These are phyloP conservation scores for Andrena trimmerana DNA, from an alignment of 2,888 invertebrate genomes.

Conservation along the genomic window DNA sequence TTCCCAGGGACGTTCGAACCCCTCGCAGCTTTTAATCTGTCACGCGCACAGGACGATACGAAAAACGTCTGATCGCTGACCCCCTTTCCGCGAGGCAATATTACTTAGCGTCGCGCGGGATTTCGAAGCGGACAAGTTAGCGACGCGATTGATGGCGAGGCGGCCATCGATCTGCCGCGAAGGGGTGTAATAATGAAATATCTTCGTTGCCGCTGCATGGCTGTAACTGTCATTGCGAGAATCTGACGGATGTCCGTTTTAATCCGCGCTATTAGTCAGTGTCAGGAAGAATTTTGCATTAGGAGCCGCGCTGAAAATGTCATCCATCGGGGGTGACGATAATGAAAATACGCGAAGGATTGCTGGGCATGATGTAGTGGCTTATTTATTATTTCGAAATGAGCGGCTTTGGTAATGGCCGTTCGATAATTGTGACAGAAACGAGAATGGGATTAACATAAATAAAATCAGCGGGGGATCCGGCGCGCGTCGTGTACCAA, in stretches of 20 bases:
- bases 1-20: slow-evolving; percentile 9
- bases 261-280: slow-evolving; percentile 47
- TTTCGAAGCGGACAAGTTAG: slow-evolving; percentile 36
- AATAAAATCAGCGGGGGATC: background rate
- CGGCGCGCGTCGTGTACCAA: background rate
- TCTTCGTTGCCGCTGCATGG: slow-evolving; percentile 34
- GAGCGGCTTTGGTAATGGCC: background rate
- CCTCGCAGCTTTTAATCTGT: slow-evolving; percentile 25
- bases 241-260: slow-evolving; percentile 44
- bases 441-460: background rate
- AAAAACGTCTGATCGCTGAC: slow-evolving; percentile 30
- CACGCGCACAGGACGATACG: slow-evolving; percentile 5
- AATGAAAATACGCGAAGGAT: slow-evolving; percentile 16
- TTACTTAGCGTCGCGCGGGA: slow-evolving; percentile 42
- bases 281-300: slow-evolving; percentile 30
- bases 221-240: slow-evolving; percentile 39
- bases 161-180: slow-evolving; percentile 31
- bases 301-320: slow-evolving; percentile 2
- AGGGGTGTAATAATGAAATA: slow-evolving; percentile 54
- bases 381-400: slow-evolving; percentile 11
- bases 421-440: slow-evolving; percentile 10
- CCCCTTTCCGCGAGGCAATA: slow-evolving; percentile 39
- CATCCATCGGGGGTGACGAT: slow-evolving; percentile 13
- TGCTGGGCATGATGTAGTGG: background rate
- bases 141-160: slow-evolving; percentile 39